phyloP scores from a whole-genome alignment of 35 echinoderm and acorn worm species.

The Heliocidaris tuberculata region DNA sequence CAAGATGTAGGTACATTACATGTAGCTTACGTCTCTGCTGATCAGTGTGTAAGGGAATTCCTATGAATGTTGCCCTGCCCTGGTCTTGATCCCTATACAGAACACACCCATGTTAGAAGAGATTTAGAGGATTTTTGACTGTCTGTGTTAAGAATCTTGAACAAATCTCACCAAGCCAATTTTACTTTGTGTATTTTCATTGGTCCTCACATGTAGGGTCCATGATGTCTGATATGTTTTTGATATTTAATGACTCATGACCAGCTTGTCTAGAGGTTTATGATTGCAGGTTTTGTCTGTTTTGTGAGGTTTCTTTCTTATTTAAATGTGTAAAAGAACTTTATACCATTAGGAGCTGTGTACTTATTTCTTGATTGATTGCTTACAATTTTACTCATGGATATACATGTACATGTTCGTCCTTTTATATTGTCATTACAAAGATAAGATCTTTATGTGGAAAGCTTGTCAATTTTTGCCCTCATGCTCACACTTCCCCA shows the following conservation, averaged over 20 bases:
- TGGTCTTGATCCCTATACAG: background rate
- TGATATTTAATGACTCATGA: background rate
- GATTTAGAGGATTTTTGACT: background rate
- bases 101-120: background rate
- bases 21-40: background rate
- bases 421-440: too few relatives aligned
- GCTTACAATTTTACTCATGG: background rate
- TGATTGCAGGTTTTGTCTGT: background rate
- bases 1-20: background rate
- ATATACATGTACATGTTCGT: background rate
- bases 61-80: background rate
- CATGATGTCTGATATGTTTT: background rate
- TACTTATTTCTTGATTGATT: background rate
- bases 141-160: background rate
- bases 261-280: background rate
- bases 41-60: background rate
- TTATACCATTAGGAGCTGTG: background rate
- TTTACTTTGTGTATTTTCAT: background rate
- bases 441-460: too few relatives aligned
- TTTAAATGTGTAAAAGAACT: background rate
- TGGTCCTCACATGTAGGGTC: background rate
- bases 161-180: background rate
- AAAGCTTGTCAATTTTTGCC: too few relatives aligned
- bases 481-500: too few relatives aligned
- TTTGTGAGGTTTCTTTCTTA: background rate